A percentile compares a stretch with the other conserved stretches of the same genome.
Conservation (phyloP, 1,140 invertebrate species). For the Bombus cullumanus region DNA sequence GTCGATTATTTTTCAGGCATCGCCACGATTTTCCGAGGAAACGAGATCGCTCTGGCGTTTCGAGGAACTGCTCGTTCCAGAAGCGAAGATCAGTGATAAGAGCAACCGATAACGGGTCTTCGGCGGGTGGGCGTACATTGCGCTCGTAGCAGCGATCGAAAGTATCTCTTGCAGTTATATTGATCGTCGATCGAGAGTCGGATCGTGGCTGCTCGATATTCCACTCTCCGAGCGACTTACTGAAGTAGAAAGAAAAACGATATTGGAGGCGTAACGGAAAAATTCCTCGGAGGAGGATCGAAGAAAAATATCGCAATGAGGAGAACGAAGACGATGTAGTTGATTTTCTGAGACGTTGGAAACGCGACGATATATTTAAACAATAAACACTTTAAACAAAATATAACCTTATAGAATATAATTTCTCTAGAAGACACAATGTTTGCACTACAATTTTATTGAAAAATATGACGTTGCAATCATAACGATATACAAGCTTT, state of each 20-base stretch:
- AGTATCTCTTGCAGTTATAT: constrained; percentile 63
- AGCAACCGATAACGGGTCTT: constrained; percentile 61
- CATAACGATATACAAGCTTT: background rate
- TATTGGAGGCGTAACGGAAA: background rate
- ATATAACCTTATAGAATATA: too few relatives aligned
- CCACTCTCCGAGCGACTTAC: background rate
- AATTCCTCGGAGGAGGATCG: background rate
- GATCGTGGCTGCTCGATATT: constrained; percentile 24
- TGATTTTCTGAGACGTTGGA: background rate
- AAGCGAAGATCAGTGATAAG: constrained; percentile 63
- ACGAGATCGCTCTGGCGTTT: constrained; percentile 54
- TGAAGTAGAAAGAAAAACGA: constrained; percentile 2
- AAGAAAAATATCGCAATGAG: too few relatives aligned
- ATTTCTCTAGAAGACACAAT: too few relatives aligned
- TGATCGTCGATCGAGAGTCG: constrained; percentile 66
- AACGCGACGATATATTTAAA: background rate
- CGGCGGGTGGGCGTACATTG: constrained; percentile 61
- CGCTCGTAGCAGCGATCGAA: constrained; percentile 62
- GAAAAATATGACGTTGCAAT: background rate
- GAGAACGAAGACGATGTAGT: background rate
- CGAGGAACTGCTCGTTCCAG: constrained; percentile 54
- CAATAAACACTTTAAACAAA: too few relatives aligned
- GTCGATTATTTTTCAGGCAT: constrained; percentile 1
- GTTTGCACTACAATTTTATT: background rate
- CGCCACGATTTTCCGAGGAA: constrained; percentile 49